A percentile compares a stretch with the other conserved stretches of the same genome.
Conservation (phyloP, 1,140 invertebrate species). For the Cyphomyrmex costatus region DNA sequence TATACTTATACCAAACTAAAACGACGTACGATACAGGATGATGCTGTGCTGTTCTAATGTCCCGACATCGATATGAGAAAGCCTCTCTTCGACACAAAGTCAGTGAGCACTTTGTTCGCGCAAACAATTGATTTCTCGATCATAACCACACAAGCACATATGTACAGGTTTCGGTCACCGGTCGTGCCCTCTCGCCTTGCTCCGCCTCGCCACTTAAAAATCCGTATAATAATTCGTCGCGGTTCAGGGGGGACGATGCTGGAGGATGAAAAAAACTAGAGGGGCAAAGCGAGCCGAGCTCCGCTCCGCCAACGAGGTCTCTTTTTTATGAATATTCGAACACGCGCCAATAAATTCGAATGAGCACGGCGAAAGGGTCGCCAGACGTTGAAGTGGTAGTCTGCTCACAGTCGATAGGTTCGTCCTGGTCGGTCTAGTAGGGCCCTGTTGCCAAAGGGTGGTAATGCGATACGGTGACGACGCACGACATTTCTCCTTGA, state of each 20-base stretch:
- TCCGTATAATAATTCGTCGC: conserved; percentile 75
- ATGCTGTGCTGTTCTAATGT: neutral
- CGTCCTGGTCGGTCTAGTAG: conserved; percentile 72
- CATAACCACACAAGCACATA: conserved; percentile 72
- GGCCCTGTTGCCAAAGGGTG: conserved; percentile 68
- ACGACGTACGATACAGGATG: conserved; percentile 28
- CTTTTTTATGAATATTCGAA: conserved; percentile 86
- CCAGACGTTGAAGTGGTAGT: conserved; percentile 84
- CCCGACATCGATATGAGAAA: conserved; percentile 22
- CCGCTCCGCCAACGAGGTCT: conserved; percentile 67
- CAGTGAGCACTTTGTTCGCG: conserved; percentile 83
- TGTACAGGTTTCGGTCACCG: conserved; percentile 48
- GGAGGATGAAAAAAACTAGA: neutral
- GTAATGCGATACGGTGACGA: conserved; percentile 58
- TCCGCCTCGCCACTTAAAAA: conserved; percentile 70
- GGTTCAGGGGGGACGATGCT: conserved; percentile 24
- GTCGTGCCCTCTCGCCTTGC: conserved; percentile 49
- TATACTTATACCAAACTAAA: neutral
- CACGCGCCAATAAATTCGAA: conserved; percentile 86
- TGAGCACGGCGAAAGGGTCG: conserved; percentile 84
- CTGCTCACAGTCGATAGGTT: conserved; percentile 78
- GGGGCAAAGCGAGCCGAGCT: conserved; percentile 50
- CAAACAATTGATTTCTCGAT: conserved; percentile 83
- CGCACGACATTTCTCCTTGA: conserved; percentile 51
- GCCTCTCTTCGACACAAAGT: conserved; percentile 69